Conservation (phyloP, 2,113 vertebrate species). For the Stegostoma tigrinum region DNA sequence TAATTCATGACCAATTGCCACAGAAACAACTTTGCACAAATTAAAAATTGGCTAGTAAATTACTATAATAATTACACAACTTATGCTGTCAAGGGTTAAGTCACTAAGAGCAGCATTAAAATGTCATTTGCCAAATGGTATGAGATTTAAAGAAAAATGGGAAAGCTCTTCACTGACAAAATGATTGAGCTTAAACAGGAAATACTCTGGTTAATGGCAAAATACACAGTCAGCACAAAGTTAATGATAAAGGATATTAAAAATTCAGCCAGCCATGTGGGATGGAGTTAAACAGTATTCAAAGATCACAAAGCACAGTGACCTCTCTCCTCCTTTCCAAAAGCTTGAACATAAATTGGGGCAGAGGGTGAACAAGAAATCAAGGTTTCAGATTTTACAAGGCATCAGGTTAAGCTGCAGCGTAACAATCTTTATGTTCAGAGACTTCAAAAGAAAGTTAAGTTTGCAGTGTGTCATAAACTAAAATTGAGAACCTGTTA, state of each 20-base stretch:
- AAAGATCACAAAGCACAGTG: slow-evolving; percentile 10
- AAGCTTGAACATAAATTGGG: neutral
- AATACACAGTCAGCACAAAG: neutral
- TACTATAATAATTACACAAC: neutral
- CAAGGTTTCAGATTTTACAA: neutral
- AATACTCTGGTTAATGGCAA: neutral
- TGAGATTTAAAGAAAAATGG: neutral
- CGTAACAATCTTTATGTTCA: neutral
- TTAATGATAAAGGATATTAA: slow-evolving; percentile 24
- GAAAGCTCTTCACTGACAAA: neutral
- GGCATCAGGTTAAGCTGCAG: neutral
- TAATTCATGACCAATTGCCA: neutral
- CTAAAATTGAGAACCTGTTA: neutral
- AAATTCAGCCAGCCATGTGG: neutral
- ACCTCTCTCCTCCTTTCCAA: neutral
- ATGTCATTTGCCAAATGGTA: neutral
- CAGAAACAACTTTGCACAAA: neutral
- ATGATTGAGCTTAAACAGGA: slow-evolving; percentile 7
- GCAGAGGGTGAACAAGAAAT: neutral
- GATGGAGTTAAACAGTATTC: neutral
- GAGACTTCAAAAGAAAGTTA: neutral
- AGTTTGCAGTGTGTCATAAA: neutral
- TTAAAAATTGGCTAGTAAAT: neutral
- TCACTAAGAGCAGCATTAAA: neutral
- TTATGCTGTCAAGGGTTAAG: neutral